Base-by-base conservation (phyloP, 2,113 vertebrate genomes). In the Poeciliopsis turrubarensis region DNA sequence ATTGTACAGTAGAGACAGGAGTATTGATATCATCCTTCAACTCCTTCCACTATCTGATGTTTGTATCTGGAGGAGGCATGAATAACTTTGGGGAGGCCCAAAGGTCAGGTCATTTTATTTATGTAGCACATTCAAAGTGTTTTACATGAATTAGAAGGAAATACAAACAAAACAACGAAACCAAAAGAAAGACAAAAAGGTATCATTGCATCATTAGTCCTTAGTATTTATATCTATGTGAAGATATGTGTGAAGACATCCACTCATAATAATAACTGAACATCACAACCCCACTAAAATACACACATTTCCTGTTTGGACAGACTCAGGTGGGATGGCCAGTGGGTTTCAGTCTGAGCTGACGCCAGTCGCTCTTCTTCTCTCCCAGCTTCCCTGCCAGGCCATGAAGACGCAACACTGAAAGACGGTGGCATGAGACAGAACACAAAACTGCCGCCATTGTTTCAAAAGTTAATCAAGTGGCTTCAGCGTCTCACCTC, bases 391-490 rank as follows among this genome's bases (percentile, higher is more conserved):
- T 19, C 30, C 7, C 11, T 63, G 70, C 9, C 5, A 22, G 31
- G 69, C 75, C 60, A 22, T 37, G 68, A 7, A 61, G 60, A 68
- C 31, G 30, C 57, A 64, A 41, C n/a, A 29, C 68, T 54, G n/a
- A 51, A 65, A 57, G 5, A 78, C 19, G 1, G 22, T 13, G 8
- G 44, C 47, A 12, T 0, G 10, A 73, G 44, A 70, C n/a, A 75
- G 31, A 25, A 68, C 26, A 68, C 78, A 37, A 81, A 75, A 81
- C 15, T 27, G 60, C 57, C 29, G 73, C 39, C n/a, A 77, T 41
- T 60, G 62, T 72, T 77, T 47, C 1, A 68, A 80, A 67, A 81
- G 72, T 87, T 81, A 60, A 81, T 83, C 64, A 70, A 79, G 65
- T 68, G 31, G 72, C 74, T 84, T 76, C 54, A 67, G 60, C 70